phyloP scores from a whole-genome alignment of 2,113 vertebrate genomes.

The Grus americana region DNA sequence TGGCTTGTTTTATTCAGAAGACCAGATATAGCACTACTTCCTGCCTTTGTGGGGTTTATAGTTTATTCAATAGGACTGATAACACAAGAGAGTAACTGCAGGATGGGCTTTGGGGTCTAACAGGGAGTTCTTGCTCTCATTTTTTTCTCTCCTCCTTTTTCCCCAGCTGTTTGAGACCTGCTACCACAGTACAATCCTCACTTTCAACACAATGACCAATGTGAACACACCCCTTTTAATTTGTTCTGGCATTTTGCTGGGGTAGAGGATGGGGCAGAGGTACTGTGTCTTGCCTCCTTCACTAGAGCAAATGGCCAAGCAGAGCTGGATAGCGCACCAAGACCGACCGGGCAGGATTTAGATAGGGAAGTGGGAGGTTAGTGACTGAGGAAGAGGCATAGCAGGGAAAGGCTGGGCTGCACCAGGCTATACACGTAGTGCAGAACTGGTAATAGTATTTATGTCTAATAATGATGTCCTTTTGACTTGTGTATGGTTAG shows the following conservation, averaged over 20 bases:
- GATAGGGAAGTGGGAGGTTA: background rate
- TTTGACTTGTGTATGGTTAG: background rate
- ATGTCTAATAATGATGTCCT: background rate
- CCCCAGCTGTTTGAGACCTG: background rate
- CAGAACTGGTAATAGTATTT: background rate
- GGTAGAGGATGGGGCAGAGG: background rate
- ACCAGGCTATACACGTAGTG: background rate
- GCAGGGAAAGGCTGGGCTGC: background rate
- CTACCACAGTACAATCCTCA: background rate
- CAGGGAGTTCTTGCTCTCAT: rapidly evolving
- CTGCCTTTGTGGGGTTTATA: background rate
- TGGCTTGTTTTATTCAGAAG: background rate
- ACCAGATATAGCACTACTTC: background rate
- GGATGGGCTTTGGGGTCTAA: background rate
- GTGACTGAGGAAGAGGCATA: background rate
- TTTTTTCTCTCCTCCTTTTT: background rate
- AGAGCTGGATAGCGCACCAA: background rate
- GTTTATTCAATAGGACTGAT: background rate
- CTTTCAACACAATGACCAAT: background rate
- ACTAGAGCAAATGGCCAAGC: background rate
- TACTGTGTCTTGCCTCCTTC: background rate
- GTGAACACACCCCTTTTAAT: background rate
- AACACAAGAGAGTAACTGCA: background rate
- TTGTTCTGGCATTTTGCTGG: background rate
- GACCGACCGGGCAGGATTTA: background rate